Evolutionary conservation across 1,140 invertebrate genomes (phyloP), one percentile per base, ranked within the genome.

Genomic region (Anoplophora glabripennis): DNA sequence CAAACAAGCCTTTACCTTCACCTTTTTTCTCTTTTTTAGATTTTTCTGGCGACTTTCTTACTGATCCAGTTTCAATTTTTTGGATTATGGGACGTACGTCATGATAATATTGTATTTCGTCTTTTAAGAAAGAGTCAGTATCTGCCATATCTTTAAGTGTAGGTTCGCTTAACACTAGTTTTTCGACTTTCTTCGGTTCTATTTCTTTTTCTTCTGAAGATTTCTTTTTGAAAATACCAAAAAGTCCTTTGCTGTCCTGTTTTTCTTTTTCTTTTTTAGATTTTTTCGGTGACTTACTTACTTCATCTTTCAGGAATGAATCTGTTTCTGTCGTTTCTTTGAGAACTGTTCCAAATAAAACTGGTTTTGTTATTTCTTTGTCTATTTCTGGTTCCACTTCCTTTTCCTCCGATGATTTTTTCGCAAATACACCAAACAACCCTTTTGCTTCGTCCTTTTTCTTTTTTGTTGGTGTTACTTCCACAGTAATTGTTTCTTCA

Each of bases 251-350:
- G 36, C 44, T 11, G 46, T 63, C n/a, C 53, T 59, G 21, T 5
- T 28, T 28, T 5, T 28, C 21, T 28, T n/a, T n/a, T n/a, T n/a
- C 36, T 9, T n/a, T 41, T 47, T 9, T 33, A n/a, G 34, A 34
- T 42, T 14, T 28, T 59, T 10, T 15, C 42, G 15, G 34, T 40
- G 14, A n/a, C 11, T 40, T 45, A 55, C 15, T 61, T 33, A 70
- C 36, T 60, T 70, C 66, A 9, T 58, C 17, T 11, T 33, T 58
- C 11, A 67, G 49, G 41, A 66, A 61, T 33, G 63, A 41, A 15
- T 52, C 37, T 33, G 57, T 53, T 4, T 62, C 21, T 10, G 40
- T 47, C 41, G 65, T 57, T 17, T 53, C 53, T 21, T 63, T 52
- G 33, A 59, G 12, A 15, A 61, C 58, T 15, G 45, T 11, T 18